Conservation (phyloP, 2,797 vertebrate species). For the Steatocranus sp. region DNA sequence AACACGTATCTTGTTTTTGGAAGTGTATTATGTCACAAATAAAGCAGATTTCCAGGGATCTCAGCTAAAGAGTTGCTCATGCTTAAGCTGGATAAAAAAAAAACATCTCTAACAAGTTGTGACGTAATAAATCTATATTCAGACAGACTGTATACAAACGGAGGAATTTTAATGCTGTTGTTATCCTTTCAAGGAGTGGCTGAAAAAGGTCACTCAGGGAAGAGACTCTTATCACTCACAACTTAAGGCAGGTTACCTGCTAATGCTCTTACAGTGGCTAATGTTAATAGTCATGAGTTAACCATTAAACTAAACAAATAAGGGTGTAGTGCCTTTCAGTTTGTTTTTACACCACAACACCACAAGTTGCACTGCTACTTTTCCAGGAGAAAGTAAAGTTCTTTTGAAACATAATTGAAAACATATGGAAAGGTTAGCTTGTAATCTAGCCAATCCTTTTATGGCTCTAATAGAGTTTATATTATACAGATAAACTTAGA, state of each 20-base stretch:
- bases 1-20: not conserved
- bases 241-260: not conserved
- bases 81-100: not conserved
- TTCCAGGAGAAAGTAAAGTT: not conserved
- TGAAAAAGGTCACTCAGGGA: not conserved
- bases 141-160: not conserved
- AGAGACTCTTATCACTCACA: not conserved
- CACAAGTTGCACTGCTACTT: not conserved
- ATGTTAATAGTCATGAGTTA: not conserved
- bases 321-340: not conserved
- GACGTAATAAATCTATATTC: not conserved
- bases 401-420: not conserved
- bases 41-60: not conserved
- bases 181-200: not conserved
- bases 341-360: not conserved
- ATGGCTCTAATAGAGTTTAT: not conserved
- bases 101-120: not conserved
- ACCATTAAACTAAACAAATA: not conserved
- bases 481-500: not conserved
- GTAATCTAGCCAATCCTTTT: not conserved
- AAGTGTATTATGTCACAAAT: not conserved
- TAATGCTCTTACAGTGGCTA: not conserved
- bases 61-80: not conserved
- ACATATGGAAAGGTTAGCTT: not conserved
- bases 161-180: not conserved